Base-by-base conservation (phyloP, 2,797 vertebrate species). In the Gymnothorax javanicus region DNA sequence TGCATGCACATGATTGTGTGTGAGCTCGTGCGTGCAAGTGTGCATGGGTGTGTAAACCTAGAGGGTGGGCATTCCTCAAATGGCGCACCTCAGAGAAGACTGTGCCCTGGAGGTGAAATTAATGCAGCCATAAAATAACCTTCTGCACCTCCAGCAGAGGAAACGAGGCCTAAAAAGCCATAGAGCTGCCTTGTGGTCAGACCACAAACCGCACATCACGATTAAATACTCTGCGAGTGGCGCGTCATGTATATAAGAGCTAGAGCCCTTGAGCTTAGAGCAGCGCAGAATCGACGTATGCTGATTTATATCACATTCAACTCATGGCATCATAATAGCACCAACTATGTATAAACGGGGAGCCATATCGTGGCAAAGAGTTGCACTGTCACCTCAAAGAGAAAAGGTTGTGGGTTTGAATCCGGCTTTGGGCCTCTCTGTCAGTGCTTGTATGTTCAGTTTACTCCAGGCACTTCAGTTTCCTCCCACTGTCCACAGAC, bases 111-210 rank as follows among this genome's bases (percentile, higher is more conserved):
- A 25, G 67, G 67, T 69, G 60, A 57, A 83, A 58, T 25, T 54
- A 57, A 54, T 50, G 33, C 23, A 60, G 54, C 25, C 86, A 87
- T 88, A 89, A 87, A 43, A 88, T 54, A 79, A 57, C 56, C 50
- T 50, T 50, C 64, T 33, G 59, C 67, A 8, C 13, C 23, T 5
- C 67, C 67, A 25, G n/a, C 67, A 27, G 6, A 9, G 25, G 25
- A 69, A 69, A 69, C 2, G 25, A 13, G 7, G 67, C 4, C 67
- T 67, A 23, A 20, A 20, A 67, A n/a, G 20, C 62, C 6, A 12
- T 20, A n/a, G 62, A 17, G 23, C 62, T 13, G 17, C 33, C 33
- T 43, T 43, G 17, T 67, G 62, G 62, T 6, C 6, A 67, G 62
- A 75, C 25, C 11, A 75, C 27, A 75, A 33, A 75, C 71, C 25